phyloP scores from a whole-genome alignment of 2,113 vertebrate genomes.

The Saimiri boliviensis region DNA sequence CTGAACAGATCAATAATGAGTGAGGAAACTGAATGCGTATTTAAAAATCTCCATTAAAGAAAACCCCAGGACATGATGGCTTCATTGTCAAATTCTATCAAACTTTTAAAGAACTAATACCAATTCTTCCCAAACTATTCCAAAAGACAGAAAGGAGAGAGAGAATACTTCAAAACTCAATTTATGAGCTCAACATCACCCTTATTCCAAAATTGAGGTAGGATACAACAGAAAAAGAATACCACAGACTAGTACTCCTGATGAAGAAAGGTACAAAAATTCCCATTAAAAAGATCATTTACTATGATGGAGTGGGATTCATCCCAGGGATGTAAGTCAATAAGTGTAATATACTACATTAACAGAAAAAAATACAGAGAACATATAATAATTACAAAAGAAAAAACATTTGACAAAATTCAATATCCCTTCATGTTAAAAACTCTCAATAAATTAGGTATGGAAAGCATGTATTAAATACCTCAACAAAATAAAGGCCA shows the following conservation, averaged over 20 bases:
- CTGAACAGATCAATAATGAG: neutral
- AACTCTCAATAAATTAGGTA: neutral
- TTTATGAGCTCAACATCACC: neutral
- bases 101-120: neutral
- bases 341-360: neutral
- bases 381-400: neutral
- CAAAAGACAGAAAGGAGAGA: neutral
- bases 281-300: neutral
- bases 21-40: neutral
- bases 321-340: neutral
- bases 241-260: neutral
- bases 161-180: neutral
- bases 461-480: neutral
- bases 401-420: neutral
- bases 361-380: neutral
- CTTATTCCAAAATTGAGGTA: neutral
- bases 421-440: neutral
- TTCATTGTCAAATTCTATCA: neutral
- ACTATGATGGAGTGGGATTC: neutral
- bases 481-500: neutral
- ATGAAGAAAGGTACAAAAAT: neutral
- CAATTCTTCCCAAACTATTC: neutral
- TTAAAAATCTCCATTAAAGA: neutral
- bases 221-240: neutral
- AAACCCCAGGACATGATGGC: neutral